Evolutionary conservation across 2,888 invertebrate species (phyloP), one percentile per base, ranked within the genome.

Genomic region (Aspidiotus destructor): DNA sequence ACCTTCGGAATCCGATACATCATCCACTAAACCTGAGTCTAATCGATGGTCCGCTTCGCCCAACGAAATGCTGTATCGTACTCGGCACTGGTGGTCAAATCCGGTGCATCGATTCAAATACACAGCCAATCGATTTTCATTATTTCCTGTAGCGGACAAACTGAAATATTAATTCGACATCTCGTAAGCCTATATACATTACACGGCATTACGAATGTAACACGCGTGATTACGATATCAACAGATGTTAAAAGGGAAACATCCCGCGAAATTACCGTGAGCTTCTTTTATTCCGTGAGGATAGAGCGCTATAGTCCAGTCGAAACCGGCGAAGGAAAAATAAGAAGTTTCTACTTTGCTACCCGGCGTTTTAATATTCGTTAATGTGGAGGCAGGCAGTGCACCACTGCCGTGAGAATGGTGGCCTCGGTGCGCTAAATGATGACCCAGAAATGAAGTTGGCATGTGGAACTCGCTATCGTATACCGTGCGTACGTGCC

Each of bases 311-410:
- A 89, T 80, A 74, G 87, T 88, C 90, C 90, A 90, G 75, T 90
- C 89, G 76, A 87, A 89, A 41, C 87, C 86, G 9, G 89, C 89
- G 76, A 88, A 90, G 0, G 86, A 84, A 77, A 90, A 89, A 74
- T 83, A 85, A n/a, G 82, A 79, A 3, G 85, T 84, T 75, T 86
- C 86, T 67, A 85, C 75, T 73, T 82, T 82, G 40, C 57, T 62
- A 9, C 62, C 55, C n/a, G 61, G 60, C 44, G 69, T 69, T 44
- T 57, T 62, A 44, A 61, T 62, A 42, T 61, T 68, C n/a, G 61
- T 61, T 52, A 60, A 54, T 15, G 61, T 61, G n/a, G 68, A 68
- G 13, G 69, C 62, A 69, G 72, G 68, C 16, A 69, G 55, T 60
- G 64, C 69, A 40, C 68, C 70, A 28, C 28, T 28, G 63, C 64